Base-by-base conservation (phyloP, 2,888 invertebrate genomes). In the Cetonia aurata region DNA sequence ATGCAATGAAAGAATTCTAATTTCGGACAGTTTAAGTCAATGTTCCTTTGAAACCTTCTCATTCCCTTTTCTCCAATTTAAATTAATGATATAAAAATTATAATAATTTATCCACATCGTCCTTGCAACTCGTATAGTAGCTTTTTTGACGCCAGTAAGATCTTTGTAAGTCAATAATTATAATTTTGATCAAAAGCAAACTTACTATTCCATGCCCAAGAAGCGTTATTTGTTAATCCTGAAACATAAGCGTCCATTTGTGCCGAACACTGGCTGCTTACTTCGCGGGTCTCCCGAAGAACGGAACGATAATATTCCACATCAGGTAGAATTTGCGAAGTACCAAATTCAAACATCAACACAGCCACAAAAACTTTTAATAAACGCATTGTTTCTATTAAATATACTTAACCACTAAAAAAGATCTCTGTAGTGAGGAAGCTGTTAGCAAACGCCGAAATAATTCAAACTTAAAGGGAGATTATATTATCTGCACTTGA, bases 141-240 rank as follows among this genome's bases (percentile, higher is more conserved):
- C 8, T 9, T 8, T 48, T 48, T 6, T n/a, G 13, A 4, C 3
- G n/a, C 13, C 8, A 37, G 6, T 37, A 37, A 37, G 3, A 8
- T 8, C 10, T 37, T 37, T 37, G 2, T 37, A n/a, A 10, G 3
- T 37, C 9, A 37, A 6, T 37, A 1, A 37, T 37, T 1, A 37
- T 37, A 6, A 10, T 37, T 10, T 44, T 44, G 12, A 2, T 44
- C 13, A 13, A 3, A 44, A 15, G 50, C 17, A 50, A 3, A 65
- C 62, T 65, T 65, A 65, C 62, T 50, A 17, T 65, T 65, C 62
- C 62, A 65, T 37, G 62, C 62, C 62, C 62, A 65, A 65, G 50
- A 37, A 6, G 50, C 33, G 8, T 65, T 65, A 19, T 52, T 50
- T 17, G 17, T 8, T 37, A 65, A 50, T 19, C 62, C 62, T 6